Conservation (phyloP, 2,113 vertebrate species). For the Pogonocichla stellata region DNA sequence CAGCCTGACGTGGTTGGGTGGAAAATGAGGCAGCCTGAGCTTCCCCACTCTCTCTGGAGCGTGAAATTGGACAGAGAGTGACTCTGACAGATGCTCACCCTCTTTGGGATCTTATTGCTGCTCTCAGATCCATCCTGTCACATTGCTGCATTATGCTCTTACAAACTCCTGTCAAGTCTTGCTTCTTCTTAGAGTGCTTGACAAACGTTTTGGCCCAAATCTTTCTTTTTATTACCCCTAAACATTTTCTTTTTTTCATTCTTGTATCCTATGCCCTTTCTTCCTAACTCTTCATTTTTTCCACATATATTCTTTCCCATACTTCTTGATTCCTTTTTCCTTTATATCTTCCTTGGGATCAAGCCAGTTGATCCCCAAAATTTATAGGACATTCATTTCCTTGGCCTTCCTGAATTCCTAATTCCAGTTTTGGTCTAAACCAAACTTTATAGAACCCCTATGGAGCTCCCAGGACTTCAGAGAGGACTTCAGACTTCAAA, state of each 20-base stretch:
- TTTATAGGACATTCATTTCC: neutral
- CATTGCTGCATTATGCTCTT: neutral
- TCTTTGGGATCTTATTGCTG: neutral
- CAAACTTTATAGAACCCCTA: neutral
- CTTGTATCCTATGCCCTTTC: neutral
- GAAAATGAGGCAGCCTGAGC: conserved; percentile 34
- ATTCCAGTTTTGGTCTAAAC: neutral
- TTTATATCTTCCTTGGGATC: neutral
- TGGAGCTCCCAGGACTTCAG: neutral
- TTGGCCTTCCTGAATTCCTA: neutral
- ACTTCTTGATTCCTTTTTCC: neutral
- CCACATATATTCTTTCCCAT: neutral
- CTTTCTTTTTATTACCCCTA: neutral
- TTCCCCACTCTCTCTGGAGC: neutral
- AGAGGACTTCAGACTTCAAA: too few relatives aligned
- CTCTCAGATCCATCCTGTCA: neutral
- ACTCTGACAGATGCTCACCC: conserved; percentile 16
- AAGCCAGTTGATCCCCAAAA: neutral
- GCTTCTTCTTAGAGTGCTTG: neutral
- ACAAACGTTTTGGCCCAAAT: neutral
- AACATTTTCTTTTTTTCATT: neutral
- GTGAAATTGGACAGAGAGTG: conserved; percentile 35
- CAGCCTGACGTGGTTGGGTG: neutral
- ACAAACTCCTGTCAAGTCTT: neutral
- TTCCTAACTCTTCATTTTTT: neutral